Conservation (phyloP, 2,888 invertebrate species). For the Chrysolina americana region DNA sequence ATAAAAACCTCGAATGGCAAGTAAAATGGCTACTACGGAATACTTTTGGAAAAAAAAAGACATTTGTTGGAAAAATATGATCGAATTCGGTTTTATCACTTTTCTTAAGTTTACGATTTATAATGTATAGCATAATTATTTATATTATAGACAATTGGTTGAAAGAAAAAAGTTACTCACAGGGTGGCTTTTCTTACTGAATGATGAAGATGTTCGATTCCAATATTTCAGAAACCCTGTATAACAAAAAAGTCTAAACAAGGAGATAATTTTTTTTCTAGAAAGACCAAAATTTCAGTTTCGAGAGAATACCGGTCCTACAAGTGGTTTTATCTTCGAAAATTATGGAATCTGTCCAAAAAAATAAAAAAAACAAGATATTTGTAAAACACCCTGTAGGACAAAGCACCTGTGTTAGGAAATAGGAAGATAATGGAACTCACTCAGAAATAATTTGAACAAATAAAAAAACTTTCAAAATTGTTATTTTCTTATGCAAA, state of each 20-base stretch:
- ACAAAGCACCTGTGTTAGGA: slow-evolving; percentile 12
- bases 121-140: neutral
- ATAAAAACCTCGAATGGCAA: slow-evolving; percentile 43
- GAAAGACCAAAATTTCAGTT: slow-evolving; percentile 1
- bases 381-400: slow-evolving; percentile 4
- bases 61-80: neutral
- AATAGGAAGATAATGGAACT: slow-evolving; percentile 6
- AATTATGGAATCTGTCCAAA: neutral
- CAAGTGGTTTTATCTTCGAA: neutral
- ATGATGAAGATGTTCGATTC: neutral
- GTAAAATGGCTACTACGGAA: slow-evolving; percentile 45
- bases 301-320: neutral
- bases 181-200: neutral
- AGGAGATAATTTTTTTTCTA: neutral
- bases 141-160: neutral
- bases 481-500: no score
- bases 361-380: neutral
- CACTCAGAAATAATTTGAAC: neutral
- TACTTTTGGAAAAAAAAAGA: slow-evolving; percentile 1
- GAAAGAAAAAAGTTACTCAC: neutral
- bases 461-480: no score
- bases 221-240: neutral
- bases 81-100: neutral
- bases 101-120: neutral
- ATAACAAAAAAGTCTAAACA: neutral